Evolutionary conservation across 30 jellyfish, hydroid and myxozoan species (phyloP).

Genomic region (Phacellophora camtschatica): DNA sequence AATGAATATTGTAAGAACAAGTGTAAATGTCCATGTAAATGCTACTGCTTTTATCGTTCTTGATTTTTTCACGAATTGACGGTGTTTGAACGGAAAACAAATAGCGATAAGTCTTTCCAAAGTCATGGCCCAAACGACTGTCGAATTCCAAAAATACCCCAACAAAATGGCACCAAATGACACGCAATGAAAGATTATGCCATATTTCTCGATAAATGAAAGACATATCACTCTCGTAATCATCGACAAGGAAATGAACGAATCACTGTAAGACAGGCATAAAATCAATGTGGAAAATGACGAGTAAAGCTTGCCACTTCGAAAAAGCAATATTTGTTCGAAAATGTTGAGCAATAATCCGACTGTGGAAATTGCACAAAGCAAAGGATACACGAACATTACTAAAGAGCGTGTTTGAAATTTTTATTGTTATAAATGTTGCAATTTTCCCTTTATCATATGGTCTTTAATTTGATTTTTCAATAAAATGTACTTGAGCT

Average conservation of each 20-base stretch:
- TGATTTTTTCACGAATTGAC: neutral
- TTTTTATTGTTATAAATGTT: too few relatives aligned
- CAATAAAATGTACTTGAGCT: too few relatives aligned
- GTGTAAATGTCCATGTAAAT: neutral
- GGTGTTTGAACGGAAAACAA: slow-evolving; percentile 20
- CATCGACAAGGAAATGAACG: slow-evolving; percentile 5
- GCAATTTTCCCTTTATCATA: too few relatives aligned
- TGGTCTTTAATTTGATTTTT: too few relatives aligned
- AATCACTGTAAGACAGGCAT: slow-evolving; percentile 9
- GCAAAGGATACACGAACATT: neutral
- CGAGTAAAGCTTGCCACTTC: neutral
- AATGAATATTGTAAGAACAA: neutral
- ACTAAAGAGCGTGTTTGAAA: too few relatives aligned
- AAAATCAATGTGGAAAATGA: slow-evolving; percentile 7
- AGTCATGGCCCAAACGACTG: slow-evolving; percentile 16
- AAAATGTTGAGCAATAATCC: slow-evolving; percentile 3
- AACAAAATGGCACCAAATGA: neutral
- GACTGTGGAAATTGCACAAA: neutral
- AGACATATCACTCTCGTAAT: neutral
- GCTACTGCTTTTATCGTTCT: slow-evolving; percentile 6
- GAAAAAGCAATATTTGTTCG: slow-evolving; percentile 18
- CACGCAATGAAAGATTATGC: neutral
- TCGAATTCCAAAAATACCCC: neutral
- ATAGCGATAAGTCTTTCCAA: slow-evolving; percentile 4
- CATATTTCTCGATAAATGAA: neutral